These are phyloP conservation scores for Eupithecia subumbrata DNA, from an alignment of 2,888 invertebrate species.

Conservation along the genomic window DNA sequence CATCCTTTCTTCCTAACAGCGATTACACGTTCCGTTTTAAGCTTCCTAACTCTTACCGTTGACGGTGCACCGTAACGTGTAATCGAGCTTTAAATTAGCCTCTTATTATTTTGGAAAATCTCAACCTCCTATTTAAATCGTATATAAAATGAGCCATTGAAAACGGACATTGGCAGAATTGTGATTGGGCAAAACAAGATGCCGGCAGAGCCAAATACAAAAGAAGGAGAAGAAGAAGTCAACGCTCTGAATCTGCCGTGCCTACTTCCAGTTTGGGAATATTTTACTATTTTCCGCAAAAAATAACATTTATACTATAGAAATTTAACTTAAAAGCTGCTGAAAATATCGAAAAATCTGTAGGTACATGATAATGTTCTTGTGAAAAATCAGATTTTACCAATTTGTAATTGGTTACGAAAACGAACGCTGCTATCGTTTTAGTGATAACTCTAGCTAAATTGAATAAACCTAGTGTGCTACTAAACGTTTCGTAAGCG, in stretches of 20 bases:
- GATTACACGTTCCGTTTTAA: too few relatives aligned
- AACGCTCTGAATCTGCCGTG: not conserved
- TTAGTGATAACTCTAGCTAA: slow-evolving; percentile 44
- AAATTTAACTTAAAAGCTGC: not conserved
- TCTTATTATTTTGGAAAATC: too few relatives aligned
- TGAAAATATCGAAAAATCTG: not conserved
- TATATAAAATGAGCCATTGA: too few relatives aligned
- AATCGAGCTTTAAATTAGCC: too few relatives aligned
- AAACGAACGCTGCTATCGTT: slow-evolving; percentile 45
- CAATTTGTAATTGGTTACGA: slow-evolving; percentile 40
- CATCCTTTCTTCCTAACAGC: too few relatives aligned
- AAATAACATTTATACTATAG: not conserved
- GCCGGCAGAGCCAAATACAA: too few relatives aligned
- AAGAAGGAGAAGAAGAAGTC: too few relatives aligned
- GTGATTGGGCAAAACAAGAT: too few relatives aligned
- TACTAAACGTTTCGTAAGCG: slow-evolving; percentile 33
- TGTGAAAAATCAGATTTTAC: slow-evolving; percentile 41
- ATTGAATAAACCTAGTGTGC: slow-evolving; percentile 36
- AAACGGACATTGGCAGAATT: too few relatives aligned
- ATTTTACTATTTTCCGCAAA: not conserved
- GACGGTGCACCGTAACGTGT: too few relatives aligned
- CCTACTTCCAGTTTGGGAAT: not conserved
- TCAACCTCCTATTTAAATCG: too few relatives aligned
- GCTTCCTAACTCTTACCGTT: too few relatives aligned
- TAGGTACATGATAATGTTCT: slow-evolving; percentile 33